These are phyloP conservation scores for Nymphicus hollandicus DNA, from an alignment of 2,113 vertebrate genomes.

Conservation along the genomic window DNA sequence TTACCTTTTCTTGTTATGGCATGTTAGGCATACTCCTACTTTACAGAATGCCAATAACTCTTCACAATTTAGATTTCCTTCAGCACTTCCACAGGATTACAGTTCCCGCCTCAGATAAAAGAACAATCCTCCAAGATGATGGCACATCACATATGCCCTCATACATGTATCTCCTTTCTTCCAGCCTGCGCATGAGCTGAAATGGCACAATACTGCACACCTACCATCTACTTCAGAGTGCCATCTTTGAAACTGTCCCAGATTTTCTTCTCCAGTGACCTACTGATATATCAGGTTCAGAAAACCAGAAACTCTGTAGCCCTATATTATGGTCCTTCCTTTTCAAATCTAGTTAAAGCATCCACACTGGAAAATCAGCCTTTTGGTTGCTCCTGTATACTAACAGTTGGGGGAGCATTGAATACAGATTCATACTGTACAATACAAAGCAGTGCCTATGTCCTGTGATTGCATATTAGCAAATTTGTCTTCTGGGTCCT, in stretches of 20 bases:
- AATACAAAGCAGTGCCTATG: neutral
- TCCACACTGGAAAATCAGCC: neutral
- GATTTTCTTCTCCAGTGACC: neutral
- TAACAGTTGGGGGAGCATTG: neutral
- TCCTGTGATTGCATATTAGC: neutral
- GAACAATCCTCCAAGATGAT: constrained; percentile 24
- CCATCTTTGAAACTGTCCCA: neutral
- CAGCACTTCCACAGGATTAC: neutral
- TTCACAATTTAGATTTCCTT: constrained; percentile 40
- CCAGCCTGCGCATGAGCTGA: neutral
- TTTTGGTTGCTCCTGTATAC: neutral
- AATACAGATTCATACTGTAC: neutral
- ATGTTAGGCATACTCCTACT: constrained; percentile 57
- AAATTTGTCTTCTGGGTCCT: neutral
- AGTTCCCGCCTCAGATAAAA: constrained; percentile 18
- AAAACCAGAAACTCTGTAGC: neutral
- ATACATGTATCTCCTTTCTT: constrained; percentile 16
- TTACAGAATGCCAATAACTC: constrained; percentile 59
- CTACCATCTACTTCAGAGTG: constrained; percentile 10
- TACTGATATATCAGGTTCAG: neutral
- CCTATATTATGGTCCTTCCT: neutral
- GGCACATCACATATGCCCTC: constrained; percentile 36
- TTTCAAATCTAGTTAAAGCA: neutral
- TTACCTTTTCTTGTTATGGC: constrained; percentile 66
- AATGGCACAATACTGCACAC: neutral